Conservation (phyloP, 92 coral and sea anemone species). For the Heliopora coerulea region DNA sequence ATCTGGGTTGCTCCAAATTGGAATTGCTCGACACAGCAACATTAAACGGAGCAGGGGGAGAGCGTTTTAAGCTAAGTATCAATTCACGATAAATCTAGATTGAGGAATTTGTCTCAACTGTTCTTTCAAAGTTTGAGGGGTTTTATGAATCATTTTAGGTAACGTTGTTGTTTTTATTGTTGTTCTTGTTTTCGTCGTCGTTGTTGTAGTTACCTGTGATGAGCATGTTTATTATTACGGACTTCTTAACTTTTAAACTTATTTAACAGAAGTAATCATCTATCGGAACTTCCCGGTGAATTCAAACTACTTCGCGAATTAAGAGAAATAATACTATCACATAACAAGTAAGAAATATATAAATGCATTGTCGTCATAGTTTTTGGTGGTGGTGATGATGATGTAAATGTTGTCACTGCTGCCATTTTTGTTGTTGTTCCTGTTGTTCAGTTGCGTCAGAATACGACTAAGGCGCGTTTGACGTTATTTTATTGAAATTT, state of each 20-base stretch:
- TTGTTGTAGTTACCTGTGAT: not conserved
- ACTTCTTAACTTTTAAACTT: not conserved
- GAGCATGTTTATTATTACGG: not conserved
- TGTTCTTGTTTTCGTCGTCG: not conserved
- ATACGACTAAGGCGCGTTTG: no score
- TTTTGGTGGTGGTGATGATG: not conserved
- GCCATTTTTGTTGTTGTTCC: not conserved
- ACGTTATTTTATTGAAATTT: no score
- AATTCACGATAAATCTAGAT: no score
- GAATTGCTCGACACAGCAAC: no score
- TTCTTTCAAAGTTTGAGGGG: no score
- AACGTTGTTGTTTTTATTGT: not conserved
- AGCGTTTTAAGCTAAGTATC: no score
- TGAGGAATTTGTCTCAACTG: no score
- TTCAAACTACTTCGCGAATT: slow-evolving; percentile 62
- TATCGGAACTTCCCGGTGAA: slow-evolving; percentile 71
- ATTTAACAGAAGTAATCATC: slow-evolving; percentile 70
- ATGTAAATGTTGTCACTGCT: not conserved
- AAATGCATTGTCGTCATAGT: no score
- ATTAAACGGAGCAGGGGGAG: no score
- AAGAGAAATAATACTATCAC: slow-evolving; percentile 72
- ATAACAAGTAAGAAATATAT: slow-evolving; percentile 66
- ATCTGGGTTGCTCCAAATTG: no score
- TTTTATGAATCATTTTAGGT: not conserved
- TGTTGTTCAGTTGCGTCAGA: no score